Conservation (phyloP, 2,113 vertebrate genomes). For the Rhabdomys dilectus region DNA sequence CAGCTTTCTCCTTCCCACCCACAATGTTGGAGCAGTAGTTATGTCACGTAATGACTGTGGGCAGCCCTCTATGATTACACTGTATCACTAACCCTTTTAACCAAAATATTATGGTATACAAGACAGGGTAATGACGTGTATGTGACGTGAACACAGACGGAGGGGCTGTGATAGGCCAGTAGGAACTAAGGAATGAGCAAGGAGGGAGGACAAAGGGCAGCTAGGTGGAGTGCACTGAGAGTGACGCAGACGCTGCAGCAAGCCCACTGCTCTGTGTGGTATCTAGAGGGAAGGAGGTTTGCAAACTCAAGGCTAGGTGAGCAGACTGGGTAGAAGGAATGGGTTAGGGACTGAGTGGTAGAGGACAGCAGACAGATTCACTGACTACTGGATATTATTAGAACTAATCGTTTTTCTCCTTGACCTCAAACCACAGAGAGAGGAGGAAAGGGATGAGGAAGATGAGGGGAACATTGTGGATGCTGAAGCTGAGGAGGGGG, state of each 20-base stretch:
- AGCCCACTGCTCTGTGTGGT: not conserved
- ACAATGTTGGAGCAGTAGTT: conserved; percentile 18
- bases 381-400: not conserved
- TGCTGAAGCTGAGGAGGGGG: conserved; percentile 94
- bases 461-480: conserved; percentile 89
- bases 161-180: not conserved
- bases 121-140: not conserved
- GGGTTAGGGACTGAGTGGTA: not conserved
- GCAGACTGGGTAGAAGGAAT: not conserved
- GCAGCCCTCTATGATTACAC: not conserved
- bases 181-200: not conserved
- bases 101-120: not conserved
- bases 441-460: conserved; percentile 84
- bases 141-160: not conserved
- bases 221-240: not conserved
- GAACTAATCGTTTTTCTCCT: not conserved
- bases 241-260: not conserved
- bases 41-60: not conserved
- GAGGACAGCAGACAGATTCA: not conserved
- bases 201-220: not conserved
- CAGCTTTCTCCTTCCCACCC: not conserved
- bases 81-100: not conserved
- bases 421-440: conserved; percentile 54
- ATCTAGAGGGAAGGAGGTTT: not conserved
- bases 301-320: not conserved